Evolutionary conservation across 2,113 vertebrate genomes (phyloP).

Genomic region (Chaetodon auriga): DNA sequence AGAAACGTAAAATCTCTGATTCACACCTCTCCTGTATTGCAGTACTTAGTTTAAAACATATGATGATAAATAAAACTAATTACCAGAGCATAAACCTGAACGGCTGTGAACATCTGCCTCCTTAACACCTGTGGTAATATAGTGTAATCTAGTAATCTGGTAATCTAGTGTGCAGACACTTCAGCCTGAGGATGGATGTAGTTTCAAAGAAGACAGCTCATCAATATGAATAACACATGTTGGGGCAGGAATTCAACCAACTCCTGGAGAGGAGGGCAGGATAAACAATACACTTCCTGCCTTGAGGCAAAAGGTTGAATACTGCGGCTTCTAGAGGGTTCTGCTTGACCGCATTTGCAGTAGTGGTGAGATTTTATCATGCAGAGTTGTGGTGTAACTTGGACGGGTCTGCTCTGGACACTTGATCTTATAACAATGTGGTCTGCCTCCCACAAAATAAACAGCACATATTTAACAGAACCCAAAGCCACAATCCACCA

Average conservation of each 20-base stretch:
- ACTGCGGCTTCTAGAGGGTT: neutral
- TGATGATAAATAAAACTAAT: too few species aligned
- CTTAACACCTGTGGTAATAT: neutral
- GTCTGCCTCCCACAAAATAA: neutral
- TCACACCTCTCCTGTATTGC: too few species aligned
- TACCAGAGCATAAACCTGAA: neutral
- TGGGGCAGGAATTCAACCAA: neutral
- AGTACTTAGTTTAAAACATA: too few species aligned
- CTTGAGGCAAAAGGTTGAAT: neutral
- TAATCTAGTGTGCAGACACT: neutral
- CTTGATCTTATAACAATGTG: slow-evolving; percentile 13
- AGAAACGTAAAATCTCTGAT: too few species aligned
- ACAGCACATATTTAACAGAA: slow-evolving; percentile 8
- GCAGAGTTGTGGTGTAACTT: neutral
- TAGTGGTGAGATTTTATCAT: slow-evolving; percentile 8
- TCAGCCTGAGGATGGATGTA: neutral
- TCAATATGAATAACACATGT: too few species aligned
- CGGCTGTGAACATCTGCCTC: neutral
- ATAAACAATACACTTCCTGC: neutral
- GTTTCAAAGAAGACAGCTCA: neutral
- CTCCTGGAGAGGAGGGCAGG: neutral
- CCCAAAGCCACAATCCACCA: slow-evolving; percentile 4
- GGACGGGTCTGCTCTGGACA: slow-evolving; percentile 6
- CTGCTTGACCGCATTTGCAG: neutral
- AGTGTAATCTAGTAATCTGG: too few species aligned